phyloP scores from a whole-genome alignment of 1,140 invertebrate species.

The Arctopsyche grandis region DNA sequence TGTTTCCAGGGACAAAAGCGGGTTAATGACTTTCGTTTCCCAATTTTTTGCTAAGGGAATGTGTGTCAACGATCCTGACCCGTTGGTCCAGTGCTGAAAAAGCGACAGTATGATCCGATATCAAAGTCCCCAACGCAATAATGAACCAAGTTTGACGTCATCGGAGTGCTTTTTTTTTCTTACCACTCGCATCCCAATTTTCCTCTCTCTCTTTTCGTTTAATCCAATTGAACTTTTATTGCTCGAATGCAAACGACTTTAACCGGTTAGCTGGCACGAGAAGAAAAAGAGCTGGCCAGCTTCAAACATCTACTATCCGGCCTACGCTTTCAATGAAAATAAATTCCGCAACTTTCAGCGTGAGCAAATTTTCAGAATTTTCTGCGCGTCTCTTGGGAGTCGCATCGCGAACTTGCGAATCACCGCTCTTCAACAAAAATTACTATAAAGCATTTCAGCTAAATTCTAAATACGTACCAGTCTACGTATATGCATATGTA shows the following conservation, averaged over 20 bases:
- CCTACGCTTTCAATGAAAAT: slow-evolving; percentile 14
- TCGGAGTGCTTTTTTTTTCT: neutral
- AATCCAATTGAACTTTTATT: neutral
- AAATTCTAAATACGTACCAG: too few relatives aligned
- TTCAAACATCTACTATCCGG: neutral
- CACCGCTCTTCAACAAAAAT: too few relatives aligned
- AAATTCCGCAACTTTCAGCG: slow-evolving; percentile 10
- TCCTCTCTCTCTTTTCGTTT: neutral
- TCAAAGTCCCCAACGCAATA: neutral
- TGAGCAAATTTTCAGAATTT: neutral
- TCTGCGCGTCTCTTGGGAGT: neutral
- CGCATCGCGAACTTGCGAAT: too few relatives aligned
- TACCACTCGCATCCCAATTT: neutral
- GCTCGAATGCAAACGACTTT: neutral
- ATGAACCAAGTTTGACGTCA: neutral
- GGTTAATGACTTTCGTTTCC: slow-evolving; percentile 7
- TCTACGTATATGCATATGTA: neutral
- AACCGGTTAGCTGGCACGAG: neutral
- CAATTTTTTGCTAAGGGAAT: neutral
- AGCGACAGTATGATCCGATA: neutral
- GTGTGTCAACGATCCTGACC: slow-evolving; percentile 19
- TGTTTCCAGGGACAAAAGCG: neutral
- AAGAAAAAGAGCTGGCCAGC: neutral
- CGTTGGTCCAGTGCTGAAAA: neutral
- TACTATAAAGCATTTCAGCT: too few relatives aligned